Evolutionary conservation across 2,888 invertebrate genomes (phyloP).

Genomic region (Tenodera sinensis): DNA sequence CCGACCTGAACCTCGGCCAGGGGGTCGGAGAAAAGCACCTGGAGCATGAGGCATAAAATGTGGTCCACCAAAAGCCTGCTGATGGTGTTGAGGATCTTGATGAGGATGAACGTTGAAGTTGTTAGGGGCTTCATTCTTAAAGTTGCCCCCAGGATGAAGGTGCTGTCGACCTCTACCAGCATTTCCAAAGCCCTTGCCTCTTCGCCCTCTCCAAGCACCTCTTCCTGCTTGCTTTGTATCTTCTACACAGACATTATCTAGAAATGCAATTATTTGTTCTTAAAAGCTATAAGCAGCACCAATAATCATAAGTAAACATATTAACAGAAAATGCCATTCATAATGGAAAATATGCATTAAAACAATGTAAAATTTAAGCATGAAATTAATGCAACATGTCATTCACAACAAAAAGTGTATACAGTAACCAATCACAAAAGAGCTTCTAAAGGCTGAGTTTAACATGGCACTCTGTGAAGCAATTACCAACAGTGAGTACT

Average conservation of each 20-base stretch:
- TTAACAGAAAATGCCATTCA: no score
- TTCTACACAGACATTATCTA: slow-evolving; percentile 11
- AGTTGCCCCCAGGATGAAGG: not conserved
- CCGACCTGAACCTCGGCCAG: not conserved
- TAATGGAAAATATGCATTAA: no score
- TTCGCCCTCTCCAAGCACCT: slow-evolving; percentile 5
- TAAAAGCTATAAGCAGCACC: not conserved
- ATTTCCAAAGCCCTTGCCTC: not conserved
- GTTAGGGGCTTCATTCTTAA: not conserved
- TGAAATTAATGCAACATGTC: no score
- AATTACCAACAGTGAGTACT: no score
- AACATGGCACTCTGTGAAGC: no score
- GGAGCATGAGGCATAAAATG: not conserved
- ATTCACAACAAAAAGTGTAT: no score
- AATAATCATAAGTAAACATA: no score
- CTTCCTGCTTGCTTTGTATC: not conserved
- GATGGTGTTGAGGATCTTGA: slow-evolving; percentile 1
- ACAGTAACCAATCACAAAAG: no score
- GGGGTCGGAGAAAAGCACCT: not conserved
- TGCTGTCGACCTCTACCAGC: not conserved
- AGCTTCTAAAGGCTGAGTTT: no score
- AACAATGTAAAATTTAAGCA: no score
- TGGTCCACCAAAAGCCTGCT: not conserved
- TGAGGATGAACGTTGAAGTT: not conserved
- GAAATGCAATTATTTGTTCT: not conserved